A percentile compares a stretch with the other conserved stretches of the same genome.
Conservation (phyloP, 1,140 invertebrate genomes). For the Drosophila willistoni region DNA sequence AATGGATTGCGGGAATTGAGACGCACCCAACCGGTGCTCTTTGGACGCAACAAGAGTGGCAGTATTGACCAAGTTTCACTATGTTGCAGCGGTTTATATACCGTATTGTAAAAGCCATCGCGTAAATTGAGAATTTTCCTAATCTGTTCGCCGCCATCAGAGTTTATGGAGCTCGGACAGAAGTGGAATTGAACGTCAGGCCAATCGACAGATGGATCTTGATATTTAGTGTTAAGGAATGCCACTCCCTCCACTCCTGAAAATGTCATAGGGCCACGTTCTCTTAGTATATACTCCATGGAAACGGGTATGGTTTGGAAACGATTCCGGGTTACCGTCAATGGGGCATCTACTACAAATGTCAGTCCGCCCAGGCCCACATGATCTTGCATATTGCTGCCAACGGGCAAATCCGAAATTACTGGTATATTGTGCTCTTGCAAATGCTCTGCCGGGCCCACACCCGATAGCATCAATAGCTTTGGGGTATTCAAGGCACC, state of each 20-base stretch:
- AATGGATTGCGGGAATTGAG: constrained; percentile 91
- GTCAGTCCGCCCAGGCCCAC: constrained; percentile 92
- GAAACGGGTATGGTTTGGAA: constrained; percentile 91
- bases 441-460: constrained; percentile 92
- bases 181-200: constrained; percentile 95
- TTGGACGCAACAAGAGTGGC: constrained; percentile 91
- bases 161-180: constrained; percentile 91
- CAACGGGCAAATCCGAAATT: constrained; percentile 90
- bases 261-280: constrained; percentile 91
- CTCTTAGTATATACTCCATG: constrained; percentile 91
- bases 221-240: constrained; percentile 93
- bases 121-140: constrained; percentile 89
- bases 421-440: constrained; percentile 89
- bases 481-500: constrained; percentile 93
- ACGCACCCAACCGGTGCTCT: constrained; percentile 92
- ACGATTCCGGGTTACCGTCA: constrained; percentile 90
- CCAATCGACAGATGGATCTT: constrained; percentile 88
- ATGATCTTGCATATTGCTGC: constrained; percentile 89
- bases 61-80: constrained; percentile 93
- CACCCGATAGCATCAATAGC: constrained; percentile 94
- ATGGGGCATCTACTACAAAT: constrained; percentile 90
- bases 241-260: constrained; percentile 92
- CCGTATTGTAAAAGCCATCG: constrained; percentile 92
- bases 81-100: constrained; percentile 91
- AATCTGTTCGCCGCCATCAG: constrained; percentile 90